Base-by-base conservation (phyloP, 2,797 vertebrate species). In the Anguilla anguilla region DNA sequence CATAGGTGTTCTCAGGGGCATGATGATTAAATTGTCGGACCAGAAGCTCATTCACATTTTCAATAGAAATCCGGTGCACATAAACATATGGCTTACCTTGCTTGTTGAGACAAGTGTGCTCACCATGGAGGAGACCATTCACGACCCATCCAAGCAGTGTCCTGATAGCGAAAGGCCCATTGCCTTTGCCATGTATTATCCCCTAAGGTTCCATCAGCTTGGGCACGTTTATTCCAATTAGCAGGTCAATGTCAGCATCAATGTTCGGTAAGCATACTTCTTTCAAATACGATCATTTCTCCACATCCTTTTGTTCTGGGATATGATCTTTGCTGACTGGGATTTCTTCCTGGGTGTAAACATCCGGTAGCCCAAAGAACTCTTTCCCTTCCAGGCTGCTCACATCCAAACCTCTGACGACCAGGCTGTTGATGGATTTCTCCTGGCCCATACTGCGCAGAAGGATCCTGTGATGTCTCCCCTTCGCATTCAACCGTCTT, bases 141-240 rank as follows among this genome's bases (percentile, higher is more conserved):
- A 88, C 67, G 3, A 77, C 67, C 87, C 83, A 85, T 0, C 83
- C 87, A 9, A 77, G 22, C 31, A 85, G 83, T 17, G 67, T 88
- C 28, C 51, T 85, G 7, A 59, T 59, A 15, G 87, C 83, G 28
- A 74, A 88, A 28, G 49, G 87, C 13, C 77, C 86, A 82, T 67
- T 83, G 31, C 57, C 86, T 22, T 87, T 22, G 57, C 55, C 67
- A 83, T 88, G 59, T 43, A 85, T 22, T 0, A 85, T 25, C 22
- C 51, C 59, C 51, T 64, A 85, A 25, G 51, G 83, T 28, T 88
- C 87, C 67, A 88, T 88, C 6, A 61, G 51, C 7, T 85, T 85
- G 28, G 83, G 67, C 28, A 46, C 83, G 64, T 88, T 85, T 57
- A 74, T 77, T 77, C 83, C 83, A 77, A 85, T 88, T n/a, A 84